A percentile compares a stretch with the other conserved stretches of the same genome.
These are phyloP conservation scores for Mythimna albipuncta DNA, from an alignment of 2,888 invertebrate species.

Conservation along the genomic window DNA sequence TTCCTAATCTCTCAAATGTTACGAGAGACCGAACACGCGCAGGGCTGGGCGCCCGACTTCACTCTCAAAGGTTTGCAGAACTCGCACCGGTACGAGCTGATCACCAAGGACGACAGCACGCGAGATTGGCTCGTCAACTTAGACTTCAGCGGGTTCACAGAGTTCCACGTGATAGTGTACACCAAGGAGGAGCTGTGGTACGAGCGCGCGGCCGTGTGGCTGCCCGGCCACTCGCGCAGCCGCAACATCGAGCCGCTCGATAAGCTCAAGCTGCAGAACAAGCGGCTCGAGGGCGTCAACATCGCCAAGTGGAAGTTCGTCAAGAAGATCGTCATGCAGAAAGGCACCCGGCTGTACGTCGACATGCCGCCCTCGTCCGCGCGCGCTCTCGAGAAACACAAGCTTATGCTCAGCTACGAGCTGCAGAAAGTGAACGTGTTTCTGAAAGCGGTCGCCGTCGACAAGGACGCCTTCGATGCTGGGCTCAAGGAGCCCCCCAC, in stretches of 20 bases:
- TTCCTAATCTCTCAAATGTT: slow-evolving; percentile 79
- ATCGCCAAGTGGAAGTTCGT: slow-evolving; percentile 86
- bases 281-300: slow-evolving; percentile 73
- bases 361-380: slow-evolving; percentile 86
- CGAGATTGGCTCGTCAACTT: slow-evolving; percentile 80
- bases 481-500: slow-evolving; percentile 75
- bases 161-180: slow-evolving; percentile 81
- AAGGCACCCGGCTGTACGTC: slow-evolving; percentile 84
- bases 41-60: slow-evolving; percentile 81
- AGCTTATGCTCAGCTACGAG: slow-evolving; percentile 85
- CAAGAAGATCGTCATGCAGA: slow-evolving; percentile 79
- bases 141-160: slow-evolving; percentile 76
- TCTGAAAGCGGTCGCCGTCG: slow-evolving; percentile 82
- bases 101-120: slow-evolving; percentile 76
- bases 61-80: slow-evolving; percentile 81
- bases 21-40: slow-evolving; percentile 67
- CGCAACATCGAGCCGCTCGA: slow-evolving; percentile 78
- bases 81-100: slow-evolving; percentile 77
- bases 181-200: slow-evolving; percentile 85
- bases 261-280: slow-evolving; percentile 84
- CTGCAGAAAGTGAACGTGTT: slow-evolving; percentile 84
- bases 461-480: slow-evolving; percentile 82
- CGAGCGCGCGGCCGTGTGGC: slow-evolving; percentile 85
- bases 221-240: slow-evolving; percentile 82
- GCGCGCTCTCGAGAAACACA: slow-evolving; percentile 78